Evolutionary conservation across 2,888 invertebrate species (phyloP), one percentile per base, ranked within the genome.

Genomic region (Ernsta delagoae): DNA sequence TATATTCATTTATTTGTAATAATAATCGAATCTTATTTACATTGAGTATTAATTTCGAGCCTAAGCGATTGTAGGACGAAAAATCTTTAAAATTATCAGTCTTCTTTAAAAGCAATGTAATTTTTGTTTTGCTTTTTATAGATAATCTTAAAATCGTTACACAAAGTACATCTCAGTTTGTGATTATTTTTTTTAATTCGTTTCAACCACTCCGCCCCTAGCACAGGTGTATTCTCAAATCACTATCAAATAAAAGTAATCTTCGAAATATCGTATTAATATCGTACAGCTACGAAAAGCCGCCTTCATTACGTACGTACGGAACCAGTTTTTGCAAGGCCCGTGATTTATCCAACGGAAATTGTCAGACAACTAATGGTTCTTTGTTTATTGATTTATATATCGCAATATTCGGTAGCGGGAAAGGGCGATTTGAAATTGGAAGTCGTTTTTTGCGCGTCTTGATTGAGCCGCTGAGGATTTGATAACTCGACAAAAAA

Each of bases 341-440:
- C 53, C 84, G 92, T 92, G 92, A 92, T 92, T 92, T 91, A 92
- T 89, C 89, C 90, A 88, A 83, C 90, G 91, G 91, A 92, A 90
- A 92, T 89, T 89, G 92, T 89, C 86, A 86, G 92, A 89, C 90
- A 90, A 86, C 89, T 90, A 90, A 92, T 91, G 91, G 88, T 77
- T 91, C 90, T 91, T 91, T 92, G 92, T 92, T 89, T 90, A 92
- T 92, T 91, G 92, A 92, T 92, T 92, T 90, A 91, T 92, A 85
- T 83, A 82, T 84, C 80, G 86, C 87, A 90, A 91, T 91, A 90
- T 90, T 91, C 90, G 89, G 92, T 90, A 92, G 92, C 92, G 81
- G 78, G 84, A 80, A 76, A 86, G 86, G 83, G 86, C 86, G 86
- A 79, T 79, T 80, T 85, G 83, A 84, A 84, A 87, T 85, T 78